A percentile compares a stretch with the other conserved stretches of the same genome.
These are phyloP conservation scores for Chelon labrosus DNA, from an alignment of 2,797 vertebrate genomes.

Conservation along the genomic window DNA sequence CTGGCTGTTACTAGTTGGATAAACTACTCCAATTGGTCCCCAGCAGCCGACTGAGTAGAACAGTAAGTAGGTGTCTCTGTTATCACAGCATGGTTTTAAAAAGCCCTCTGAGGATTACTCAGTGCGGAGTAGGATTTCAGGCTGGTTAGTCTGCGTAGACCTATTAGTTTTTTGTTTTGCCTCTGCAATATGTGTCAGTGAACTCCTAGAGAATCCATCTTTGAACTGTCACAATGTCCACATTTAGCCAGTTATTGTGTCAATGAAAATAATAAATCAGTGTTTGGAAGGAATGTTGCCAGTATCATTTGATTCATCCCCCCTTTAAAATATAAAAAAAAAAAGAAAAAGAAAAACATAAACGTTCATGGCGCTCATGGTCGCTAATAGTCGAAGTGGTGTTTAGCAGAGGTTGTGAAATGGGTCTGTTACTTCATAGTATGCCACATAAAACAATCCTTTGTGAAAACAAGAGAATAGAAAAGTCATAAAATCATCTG, in stretches of 20 bases:
- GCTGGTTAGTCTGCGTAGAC: slow-evolving; percentile 30
- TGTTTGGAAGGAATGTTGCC: slow-evolving; percentile 6
- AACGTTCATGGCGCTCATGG: not conserved
- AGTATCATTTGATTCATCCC: slow-evolving; percentile 10
- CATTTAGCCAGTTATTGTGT: slow-evolving; percentile 8
- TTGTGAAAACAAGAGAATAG: no score
- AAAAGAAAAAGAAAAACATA: not conserved
- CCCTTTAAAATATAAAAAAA: not conserved
- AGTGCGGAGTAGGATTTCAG: slow-evolving; percentile 47
- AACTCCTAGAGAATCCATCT: slow-evolving; percentile 23
- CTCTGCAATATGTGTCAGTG: slow-evolving; percentile 32
- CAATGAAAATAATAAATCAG: slow-evolving; percentile 15
- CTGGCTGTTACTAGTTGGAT: slow-evolving; percentile 71
- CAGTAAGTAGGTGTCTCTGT: slow-evolving; percentile 76
- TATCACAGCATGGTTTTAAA: slow-evolving; percentile 73
- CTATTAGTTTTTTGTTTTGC: slow-evolving; percentile 50
- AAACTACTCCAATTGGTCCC: slow-evolving; percentile 80
- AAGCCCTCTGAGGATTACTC: slow-evolving; percentile 63
- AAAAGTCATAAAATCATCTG: no score
- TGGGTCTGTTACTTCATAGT: not conserved
- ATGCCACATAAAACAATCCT: not conserved
- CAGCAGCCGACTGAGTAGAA: slow-evolving; percentile 74
- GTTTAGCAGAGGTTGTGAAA: slow-evolving; percentile 1
- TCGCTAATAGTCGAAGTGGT: not conserved
- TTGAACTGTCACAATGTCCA: slow-evolving; percentile 27